Conservation (phyloP, 2,113 vertebrate species). For the Ornithorhynchus anatinus region DNA sequence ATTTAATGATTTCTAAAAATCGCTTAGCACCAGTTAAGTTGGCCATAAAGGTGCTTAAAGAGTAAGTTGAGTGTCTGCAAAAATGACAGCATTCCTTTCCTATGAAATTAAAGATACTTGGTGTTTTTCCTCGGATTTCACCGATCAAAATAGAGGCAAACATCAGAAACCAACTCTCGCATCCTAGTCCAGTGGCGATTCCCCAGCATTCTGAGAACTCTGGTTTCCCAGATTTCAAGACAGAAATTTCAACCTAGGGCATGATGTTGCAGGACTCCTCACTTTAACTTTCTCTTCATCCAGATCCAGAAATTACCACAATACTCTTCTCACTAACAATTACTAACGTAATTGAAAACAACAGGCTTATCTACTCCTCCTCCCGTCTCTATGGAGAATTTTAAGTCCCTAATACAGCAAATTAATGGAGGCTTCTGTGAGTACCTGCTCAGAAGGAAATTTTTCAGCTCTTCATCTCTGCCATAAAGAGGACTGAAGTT, state of each 20-base stretch:
- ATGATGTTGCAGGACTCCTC: background rate
- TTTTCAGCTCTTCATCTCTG: background rate
- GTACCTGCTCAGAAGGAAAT: background rate
- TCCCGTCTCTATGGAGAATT: too few species aligned
- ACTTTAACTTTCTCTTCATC: conserved; percentile 17
- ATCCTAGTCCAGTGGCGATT: conserved; percentile 10
- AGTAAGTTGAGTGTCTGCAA: background rate
- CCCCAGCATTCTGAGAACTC: conserved; percentile 10
- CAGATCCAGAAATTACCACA: conserved; percentile 1
- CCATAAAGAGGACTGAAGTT: background rate
- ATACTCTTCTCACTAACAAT: conserved; percentile 5
- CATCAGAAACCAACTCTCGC: background rate
- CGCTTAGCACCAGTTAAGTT: background rate
- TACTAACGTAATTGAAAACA: background rate
- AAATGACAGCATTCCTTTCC: conserved; percentile 14
- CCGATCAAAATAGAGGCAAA: conserved; percentile 19
- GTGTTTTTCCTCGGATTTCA: background rate
- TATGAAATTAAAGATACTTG: conserved; percentile 15
- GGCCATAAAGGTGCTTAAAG: background rate
- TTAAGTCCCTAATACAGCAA: background rate
- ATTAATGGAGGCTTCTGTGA: background rate
- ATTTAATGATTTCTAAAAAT: background rate
- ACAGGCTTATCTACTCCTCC: too few species aligned
- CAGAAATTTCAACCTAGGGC: background rate
- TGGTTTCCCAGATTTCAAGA: conserved; percentile 20